A percentile compares a stretch with the other conserved stretches of the same genome.
Conservation (phyloP, 2,888 invertebrate species). For the Merodon equestris region DNA sequence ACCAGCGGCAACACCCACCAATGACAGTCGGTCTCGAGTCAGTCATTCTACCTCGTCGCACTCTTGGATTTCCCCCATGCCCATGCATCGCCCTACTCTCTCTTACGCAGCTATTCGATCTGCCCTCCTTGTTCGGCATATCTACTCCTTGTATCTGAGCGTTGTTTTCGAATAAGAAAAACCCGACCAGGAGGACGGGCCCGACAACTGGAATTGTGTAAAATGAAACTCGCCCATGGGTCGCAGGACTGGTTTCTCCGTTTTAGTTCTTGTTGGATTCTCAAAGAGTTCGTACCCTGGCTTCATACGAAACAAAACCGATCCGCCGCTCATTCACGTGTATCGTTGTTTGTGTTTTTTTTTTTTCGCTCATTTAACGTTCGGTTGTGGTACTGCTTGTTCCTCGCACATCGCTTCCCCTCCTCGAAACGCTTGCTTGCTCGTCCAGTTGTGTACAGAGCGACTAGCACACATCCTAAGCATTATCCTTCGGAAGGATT, state of each 20-base stretch:
- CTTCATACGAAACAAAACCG: conserved; percentile 49
- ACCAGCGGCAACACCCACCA: conserved; percentile 42
- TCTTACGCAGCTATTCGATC: conserved; percentile 4
- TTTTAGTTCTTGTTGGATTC: conserved; percentile 79
- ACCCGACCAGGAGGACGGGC: conserved; percentile 60
- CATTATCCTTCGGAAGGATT: conserved; percentile 3
- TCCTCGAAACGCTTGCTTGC: conserved; percentile 10
- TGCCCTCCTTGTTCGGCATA: conserved; percentile 25
- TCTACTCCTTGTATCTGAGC: conserved; percentile 32
- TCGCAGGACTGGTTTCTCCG: conserved; percentile 78
- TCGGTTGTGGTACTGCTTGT: conserved; percentile 53
- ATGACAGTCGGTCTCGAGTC: conserved; percentile 23
- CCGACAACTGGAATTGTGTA: conserved; percentile 73
- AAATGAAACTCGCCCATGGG: conserved; percentile 70
- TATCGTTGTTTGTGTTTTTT: conserved; percentile 44
- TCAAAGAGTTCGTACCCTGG: conserved; percentile 76
- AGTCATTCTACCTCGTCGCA: conserved; percentile 18
- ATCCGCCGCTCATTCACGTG: conserved; percentile 49
- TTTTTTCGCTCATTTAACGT: background rate
- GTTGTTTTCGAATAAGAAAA: conserved; percentile 17
- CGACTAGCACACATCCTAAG: too few species aligned
- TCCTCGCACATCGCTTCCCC: conserved; percentile 15
- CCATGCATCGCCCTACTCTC: too few species aligned
- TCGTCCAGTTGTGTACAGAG: conserved; percentile 22
- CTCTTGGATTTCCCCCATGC: background rate